Percentiles rank a stretch among this genome's conserved stretches.
These are phyloP conservation scores for Trachelipus rathkii DNA, from an alignment of 1,140 invertebrate species.

Conservation along the genomic window DNA sequence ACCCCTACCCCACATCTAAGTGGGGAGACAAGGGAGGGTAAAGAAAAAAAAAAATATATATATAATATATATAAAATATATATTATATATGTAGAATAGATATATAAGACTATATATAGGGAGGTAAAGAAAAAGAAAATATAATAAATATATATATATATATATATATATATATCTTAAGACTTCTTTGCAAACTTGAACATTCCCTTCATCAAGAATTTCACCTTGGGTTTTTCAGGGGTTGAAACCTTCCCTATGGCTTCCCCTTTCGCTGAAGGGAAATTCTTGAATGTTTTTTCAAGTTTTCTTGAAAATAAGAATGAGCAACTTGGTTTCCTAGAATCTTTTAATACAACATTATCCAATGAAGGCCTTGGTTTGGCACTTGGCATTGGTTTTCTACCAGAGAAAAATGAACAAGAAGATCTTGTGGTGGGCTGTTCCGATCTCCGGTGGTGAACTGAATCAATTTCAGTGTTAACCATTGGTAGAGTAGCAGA, in stretches of 20 bases:
- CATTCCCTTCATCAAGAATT: neutral
- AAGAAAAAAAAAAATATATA: no score
- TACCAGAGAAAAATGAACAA: neutral
- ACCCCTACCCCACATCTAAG: no score
- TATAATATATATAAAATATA: no score
- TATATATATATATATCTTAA: no score
- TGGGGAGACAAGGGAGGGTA: no score
- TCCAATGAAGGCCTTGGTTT: neutral
- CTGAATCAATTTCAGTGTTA: no score
- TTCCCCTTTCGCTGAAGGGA: neutral
- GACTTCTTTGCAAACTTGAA: neutral
- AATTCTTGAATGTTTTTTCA: neutral
- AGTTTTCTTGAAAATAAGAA: neutral
- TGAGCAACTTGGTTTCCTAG: neutral
- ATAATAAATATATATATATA: no score
- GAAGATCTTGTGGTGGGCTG: neutral
- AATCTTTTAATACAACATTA: neutral
- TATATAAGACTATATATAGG: no score
- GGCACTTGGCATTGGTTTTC: neutral
- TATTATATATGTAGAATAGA: no score
- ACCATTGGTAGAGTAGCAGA: no score
- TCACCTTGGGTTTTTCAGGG: neutral
- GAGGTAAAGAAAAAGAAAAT: no score
- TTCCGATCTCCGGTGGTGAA: neutral
- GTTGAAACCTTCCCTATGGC: neutral